Evolutionary conservation across 2,888 invertebrate species (phyloP), one percentile per base, ranked within the genome.

Genomic region (Xestia sexstrigata): DNA sequence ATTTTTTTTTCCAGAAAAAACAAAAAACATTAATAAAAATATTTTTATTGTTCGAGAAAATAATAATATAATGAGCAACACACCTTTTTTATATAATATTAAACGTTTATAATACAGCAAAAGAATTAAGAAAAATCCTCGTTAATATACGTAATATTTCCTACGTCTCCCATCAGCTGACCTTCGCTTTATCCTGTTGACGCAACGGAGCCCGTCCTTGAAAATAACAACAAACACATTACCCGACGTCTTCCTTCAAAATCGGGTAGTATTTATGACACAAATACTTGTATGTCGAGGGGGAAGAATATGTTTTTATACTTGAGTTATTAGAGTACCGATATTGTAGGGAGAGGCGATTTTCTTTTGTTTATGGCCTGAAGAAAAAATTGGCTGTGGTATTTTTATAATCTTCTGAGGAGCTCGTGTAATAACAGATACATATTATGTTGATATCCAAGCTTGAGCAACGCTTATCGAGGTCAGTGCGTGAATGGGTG

Each of bases 141-240:
- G 17, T 13, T 9, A 55, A 52, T 23, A 42, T 17, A 23, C 60
- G 17, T 15, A 8, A 35, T 55, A 45, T 65, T 23, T 17, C 17
- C 6, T 39, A 20, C 23, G 11, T 8, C 20, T 39, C 15, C 15
- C 60, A 23, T 39, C 20, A 67, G 15, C 26, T 62, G 68, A 58
- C 83, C 77, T 83, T 83, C 67, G 39, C 13, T 66, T 66, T 35
- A 74, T 30, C 69, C 39, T 77, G 77, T 77, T 66, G 69, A 47
- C 69, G 20, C 60, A 52, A 49, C 55, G 30, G 35, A 42, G 70
- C 35, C 2, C 47, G 70, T 58, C 83, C 83, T 77, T 81, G 68
- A 72, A 74, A 2, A 66, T 26, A 74, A 62, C 58, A 70, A 70
- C 71, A 83, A 81, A 83, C 83, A 83, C 68, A 71, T 76, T 76